phyloP scores from a whole-genome alignment of 2,888 invertebrate species.

The Cryptophagus acutangulus region DNA sequence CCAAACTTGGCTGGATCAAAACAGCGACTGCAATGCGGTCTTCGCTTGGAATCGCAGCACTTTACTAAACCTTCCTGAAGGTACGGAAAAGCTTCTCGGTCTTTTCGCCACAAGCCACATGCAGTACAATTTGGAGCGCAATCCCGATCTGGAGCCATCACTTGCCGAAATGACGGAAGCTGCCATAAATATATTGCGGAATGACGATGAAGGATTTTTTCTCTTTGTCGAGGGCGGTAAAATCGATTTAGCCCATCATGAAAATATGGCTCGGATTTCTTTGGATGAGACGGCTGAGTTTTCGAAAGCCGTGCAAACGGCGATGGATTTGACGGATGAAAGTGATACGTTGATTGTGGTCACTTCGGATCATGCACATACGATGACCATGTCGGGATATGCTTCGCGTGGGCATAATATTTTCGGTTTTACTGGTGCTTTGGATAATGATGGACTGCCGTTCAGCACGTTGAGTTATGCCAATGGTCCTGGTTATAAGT shows the following conservation, averaged over 20 bases:
- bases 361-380: constrained; percentile 72
- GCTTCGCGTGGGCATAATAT: constrained; percentile 58
- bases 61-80: constrained; percentile 49
- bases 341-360: constrained; percentile 74
- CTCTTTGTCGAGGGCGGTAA: constrained; percentile 71
- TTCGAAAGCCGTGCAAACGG: constrained; percentile 54
- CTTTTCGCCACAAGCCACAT: constrained; percentile 38
- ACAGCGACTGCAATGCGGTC: constrained; percentile 43
- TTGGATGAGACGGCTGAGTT: constrained; percentile 70
- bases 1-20: constrained; percentile 60
- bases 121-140: constrained; percentile 62
- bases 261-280: constrained; percentile 59
- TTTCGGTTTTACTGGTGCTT: constrained; percentile 51
- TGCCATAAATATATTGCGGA: constrained; percentile 59
- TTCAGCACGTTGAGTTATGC: constrained; percentile 67
- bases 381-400: constrained; percentile 70
- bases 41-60: constrained; percentile 57
- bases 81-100: constrained; percentile 53
- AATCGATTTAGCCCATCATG: constrained; percentile 74
- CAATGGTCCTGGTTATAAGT: constrained; percentile 61
- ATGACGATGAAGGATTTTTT: constrained; percentile 60
- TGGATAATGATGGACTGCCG: constrained; percentile 49
- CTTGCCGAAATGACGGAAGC: constrained; percentile 74
- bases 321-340: constrained; percentile 55
- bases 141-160: constrained; percentile 56